These are phyloP conservation scores for Belonocnema kinseyi DNA, from an alignment of 1,140 invertebrate species.

Conservation along the genomic window DNA sequence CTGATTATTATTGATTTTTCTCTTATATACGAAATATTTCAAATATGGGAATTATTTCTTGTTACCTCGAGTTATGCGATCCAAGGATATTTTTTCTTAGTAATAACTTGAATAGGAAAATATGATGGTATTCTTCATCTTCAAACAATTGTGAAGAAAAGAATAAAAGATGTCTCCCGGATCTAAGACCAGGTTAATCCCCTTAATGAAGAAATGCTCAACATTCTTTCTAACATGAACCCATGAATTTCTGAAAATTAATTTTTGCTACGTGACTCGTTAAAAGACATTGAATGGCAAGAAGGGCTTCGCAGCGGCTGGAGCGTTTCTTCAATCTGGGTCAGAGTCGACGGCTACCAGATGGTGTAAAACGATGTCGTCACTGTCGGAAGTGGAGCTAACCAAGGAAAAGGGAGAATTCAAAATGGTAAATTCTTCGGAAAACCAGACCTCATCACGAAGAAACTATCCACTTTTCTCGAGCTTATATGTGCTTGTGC, in stretches of 20 bases:
- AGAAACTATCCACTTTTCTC: constrained; percentile 3
- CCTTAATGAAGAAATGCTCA: not conserved
- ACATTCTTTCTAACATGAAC: not conserved
- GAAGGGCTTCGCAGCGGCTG: not conserved
- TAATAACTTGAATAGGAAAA: too few species aligned
- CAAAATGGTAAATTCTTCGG: not conserved
- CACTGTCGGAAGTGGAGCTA: not conserved
- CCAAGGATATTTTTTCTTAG: too few species aligned
- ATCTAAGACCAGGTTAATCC: too few species aligned
- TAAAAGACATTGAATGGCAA: not conserved
- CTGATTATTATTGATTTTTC: too few species aligned
- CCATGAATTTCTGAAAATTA: not conserved
- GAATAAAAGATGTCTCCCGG: too few species aligned
- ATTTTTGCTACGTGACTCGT: not conserved
- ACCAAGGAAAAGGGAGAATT: not conserved
- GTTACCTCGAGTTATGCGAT: too few species aligned
- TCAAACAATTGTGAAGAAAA: too few species aligned
- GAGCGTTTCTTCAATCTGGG: not conserved
- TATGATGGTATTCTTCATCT: too few species aligned
- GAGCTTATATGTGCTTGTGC: constrained; percentile 9
- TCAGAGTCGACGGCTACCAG: constrained; percentile 7
- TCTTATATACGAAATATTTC: too few species aligned
- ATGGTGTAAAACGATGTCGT: not conserved
- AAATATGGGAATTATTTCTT: too few species aligned
- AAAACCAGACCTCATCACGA: not conserved